phyloP scores from a whole-genome alignment of 1,140 invertebrate species.

The Hypothenemus hampei region DNA sequence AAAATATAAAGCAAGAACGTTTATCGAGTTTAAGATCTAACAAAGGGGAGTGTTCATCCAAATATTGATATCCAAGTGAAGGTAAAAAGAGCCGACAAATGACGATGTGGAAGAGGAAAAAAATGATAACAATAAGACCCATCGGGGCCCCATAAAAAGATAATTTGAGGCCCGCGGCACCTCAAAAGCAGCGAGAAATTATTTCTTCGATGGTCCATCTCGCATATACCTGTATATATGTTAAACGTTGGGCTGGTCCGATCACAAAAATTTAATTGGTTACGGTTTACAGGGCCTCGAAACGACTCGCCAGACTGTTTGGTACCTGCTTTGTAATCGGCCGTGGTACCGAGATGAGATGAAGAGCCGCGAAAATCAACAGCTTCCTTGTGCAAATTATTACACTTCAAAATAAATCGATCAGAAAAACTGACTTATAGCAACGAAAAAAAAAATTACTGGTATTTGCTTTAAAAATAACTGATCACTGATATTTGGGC shows the following conservation, averaged over 20 bases:
- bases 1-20: background rate
- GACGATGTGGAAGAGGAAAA: constrained; percentile 19
- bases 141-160: constrained; percentile 30
- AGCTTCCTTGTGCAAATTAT: constrained; percentile 2
- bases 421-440: too few species aligned
- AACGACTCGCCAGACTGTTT: constrained; percentile 19
- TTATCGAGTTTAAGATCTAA: constrained; percentile 2
- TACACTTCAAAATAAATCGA: too few species aligned
- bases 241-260: constrained; percentile 33
- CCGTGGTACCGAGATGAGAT: constrained; percentile 9
- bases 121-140: constrained; percentile 25
- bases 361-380: constrained; percentile 14
- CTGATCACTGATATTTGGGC: too few species aligned
- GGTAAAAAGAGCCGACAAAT: constrained; percentile 19
- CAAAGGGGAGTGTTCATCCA: constrained; percentile 19
- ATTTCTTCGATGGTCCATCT: constrained; percentile 15
- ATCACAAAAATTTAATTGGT: constrained; percentile 38
- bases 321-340: constrained; percentile 22
- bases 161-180: constrained; percentile 29
- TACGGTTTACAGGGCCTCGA: constrained; percentile 22
- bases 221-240: constrained; percentile 20
- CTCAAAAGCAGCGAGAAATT: constrained; percentile 33
- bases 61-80: constrained; percentile 22
- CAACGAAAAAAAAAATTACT: too few species aligned
- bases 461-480: too few species aligned